A percentile compares a stretch with the other conserved stretches of the same genome.
These are phyloP conservation scores for Selenia dentaria DNA, from an alignment of 2,888 invertebrate genomes.

Conservation along the genomic window DNA sequence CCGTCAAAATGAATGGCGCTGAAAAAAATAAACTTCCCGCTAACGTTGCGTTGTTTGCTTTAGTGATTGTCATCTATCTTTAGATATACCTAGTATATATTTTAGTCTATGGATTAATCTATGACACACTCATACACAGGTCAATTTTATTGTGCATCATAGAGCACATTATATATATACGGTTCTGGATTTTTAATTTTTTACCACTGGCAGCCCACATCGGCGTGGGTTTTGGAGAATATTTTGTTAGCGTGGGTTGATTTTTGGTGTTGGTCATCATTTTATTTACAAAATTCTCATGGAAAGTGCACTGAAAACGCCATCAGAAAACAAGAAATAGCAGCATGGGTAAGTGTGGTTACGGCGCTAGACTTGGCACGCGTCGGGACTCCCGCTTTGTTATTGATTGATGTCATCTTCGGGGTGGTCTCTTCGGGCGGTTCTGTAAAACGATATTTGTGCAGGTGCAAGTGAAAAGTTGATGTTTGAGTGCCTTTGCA, in stretches of 20 bases:
- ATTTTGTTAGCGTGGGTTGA: constrained; percentile 75
- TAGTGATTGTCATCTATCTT: no score
- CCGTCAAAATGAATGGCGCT: no score
- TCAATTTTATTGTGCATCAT: no score
- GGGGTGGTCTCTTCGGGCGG: constrained; percentile 54
- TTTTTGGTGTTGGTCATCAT: constrained; percentile 36
- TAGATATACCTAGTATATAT: no score
- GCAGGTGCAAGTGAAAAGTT: constrained; percentile 41
- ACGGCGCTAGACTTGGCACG: constrained; percentile 23
- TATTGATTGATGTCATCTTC: constrained; percentile 68
- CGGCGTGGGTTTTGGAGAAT: constrained; percentile 75
- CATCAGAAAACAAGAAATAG: constrained; percentile 32
- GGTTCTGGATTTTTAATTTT: no score
- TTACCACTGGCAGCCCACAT: constrained; percentile 62
- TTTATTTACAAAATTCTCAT: constrained; percentile 39
- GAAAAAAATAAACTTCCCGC: no score
- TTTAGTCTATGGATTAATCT: no score
- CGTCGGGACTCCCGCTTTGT: constrained; percentile 46
- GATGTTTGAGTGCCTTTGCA: constrained; percentile 30
- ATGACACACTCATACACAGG: no score
- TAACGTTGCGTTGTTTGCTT: no score
- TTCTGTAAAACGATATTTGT: constrained; percentile 45
- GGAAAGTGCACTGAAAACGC: constrained; percentile 39
- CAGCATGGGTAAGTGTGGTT: constrained; percentile 59
- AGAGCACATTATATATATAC: no score